Base-by-base conservation (phyloP, 2,888 invertebrate species). In the Elmis aenea region DNA sequence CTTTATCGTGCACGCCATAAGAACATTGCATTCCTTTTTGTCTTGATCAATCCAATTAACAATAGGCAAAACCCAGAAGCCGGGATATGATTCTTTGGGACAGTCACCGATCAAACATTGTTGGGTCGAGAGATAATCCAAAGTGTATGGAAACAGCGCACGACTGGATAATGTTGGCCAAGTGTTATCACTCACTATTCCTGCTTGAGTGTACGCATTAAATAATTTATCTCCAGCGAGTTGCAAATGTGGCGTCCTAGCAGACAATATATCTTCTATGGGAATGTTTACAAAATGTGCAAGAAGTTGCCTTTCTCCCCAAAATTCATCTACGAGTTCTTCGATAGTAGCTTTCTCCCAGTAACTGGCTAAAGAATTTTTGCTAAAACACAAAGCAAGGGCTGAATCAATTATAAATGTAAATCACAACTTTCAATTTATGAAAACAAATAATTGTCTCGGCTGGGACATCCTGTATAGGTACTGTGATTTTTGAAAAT, bases 31-130 rank as follows among this genome's bases (percentile, higher is more conserved):
- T 6, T 73, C 67, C 10, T 58, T 45, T 1, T 64, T 65, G 2
- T 63, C 45, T 1, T 64, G 48, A 46, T 76, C 77, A 5, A 56
- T 36, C 67, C 79, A 74, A 28, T 75, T 69, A 1, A 77, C 59
- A 66, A 85, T 79, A 1, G 85, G 85, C 0, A 76, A 54, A 1
- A 79, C 75, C 84, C 83, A 85, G 22, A 75, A 60, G 0, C 78
- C 78, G 5, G 76, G 73, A 50, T 74, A 69, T 0, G 75, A 66
- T 1, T 74, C 71, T 1, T 61, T 66, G 1, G 81, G 81, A 54
- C 82, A 83, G 0, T 71, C 70, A 1, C 65, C 68, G 6, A 75
- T 67, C 3, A 62, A 51, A 37, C 81, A 81, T 37, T 76, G 74
- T 57, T 80, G 76, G 9, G 45, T 69, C 0, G 74, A 71, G 1